Base-by-base conservation (phyloP, 2,888 invertebrate genomes). In the Mycalesis mineus region DNA sequence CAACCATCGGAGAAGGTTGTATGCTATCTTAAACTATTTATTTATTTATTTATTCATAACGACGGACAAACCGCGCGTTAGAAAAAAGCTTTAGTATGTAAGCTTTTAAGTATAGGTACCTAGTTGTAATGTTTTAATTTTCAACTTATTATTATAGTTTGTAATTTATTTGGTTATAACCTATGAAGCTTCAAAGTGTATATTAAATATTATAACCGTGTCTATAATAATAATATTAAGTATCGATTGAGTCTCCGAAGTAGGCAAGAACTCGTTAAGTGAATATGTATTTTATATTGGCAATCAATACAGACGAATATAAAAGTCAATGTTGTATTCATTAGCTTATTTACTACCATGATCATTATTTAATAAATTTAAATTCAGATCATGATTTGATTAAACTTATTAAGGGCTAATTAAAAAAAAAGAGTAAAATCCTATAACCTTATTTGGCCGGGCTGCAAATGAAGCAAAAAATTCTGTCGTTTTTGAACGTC, bases 331-430 rank as follows among this genome's bases (percentile, higher is more conserved):
- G 29, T 42, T 33, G 42, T n/a, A 42, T 41, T 42, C 33, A 52
- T 52, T 52, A 42, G 14, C 37, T 53, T 45, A 53, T 53, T 28
- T 45, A 22, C 37, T 28, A 22, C 53, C 53, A 54, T 39, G 17
- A 29, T 50, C 54, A 44, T 54, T 58, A 54, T 72, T 71, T 62
- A 68, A 65, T 64, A 73, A 76, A 75, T 80, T 79, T 75, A 80
- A 79, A 79, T 67, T 67, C 76, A 70, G 74, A 77, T 78, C 77
- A 80, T 75, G 75, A 79, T 82, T 82, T 80, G 80, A 80, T 76
- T 80, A 75, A 73, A 75, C 76, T 78, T 80, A 82, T 82, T 82
- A 82, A 72, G 74, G 77, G 69, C 76, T 82, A 84, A 86, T 86
- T 84, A 65, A 84, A 85, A 80, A 36, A 47, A 63, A 54, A 58